Evolutionary conservation across 1,140 invertebrate species (phyloP), one percentile per base, ranked within the genome.

Genomic region (Cotesia glomerata): DNA sequence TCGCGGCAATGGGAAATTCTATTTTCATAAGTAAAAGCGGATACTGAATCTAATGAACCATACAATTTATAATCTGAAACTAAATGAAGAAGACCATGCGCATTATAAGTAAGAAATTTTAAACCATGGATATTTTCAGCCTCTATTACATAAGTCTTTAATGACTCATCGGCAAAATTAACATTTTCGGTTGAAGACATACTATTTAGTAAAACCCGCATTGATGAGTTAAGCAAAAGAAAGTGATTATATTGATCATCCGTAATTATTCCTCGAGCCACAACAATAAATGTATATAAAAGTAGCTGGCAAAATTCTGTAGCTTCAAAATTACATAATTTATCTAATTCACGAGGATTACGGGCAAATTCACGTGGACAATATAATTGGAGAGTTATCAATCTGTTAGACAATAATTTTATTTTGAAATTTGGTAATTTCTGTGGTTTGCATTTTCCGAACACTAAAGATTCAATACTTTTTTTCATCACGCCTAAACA

Each of bases 11-110:
- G 65, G 32, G 79, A 52, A 68, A 88, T 73, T 75, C 79, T 80
- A 75, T 84, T 87, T 82, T 89, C 85, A 83, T 85, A 87, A 9
- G 75, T 70, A 77, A 88, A 89, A 7, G 85, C 78, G 61, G 80
- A 83, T 67, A 80, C 81, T 26, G 74, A 78, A 75, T 89, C 84
- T 4, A 88, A 74, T 35, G 72, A 18, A 0, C 82, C 84, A 79
- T 81, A 85, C 5, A 73, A 76, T 75, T 74, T 70, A 32, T 78
- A 82, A 79, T 88, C 86, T 69, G 82, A 76, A 34, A 78, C 71
- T 14, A 88, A 63, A 75, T 89, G 87, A 18, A 83, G 52, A 0
- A 81, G 45, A 11, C 67, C 73, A 75, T 79, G 78, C 2, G 75
- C 49, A 74, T 82, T 82, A 39, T 79, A 75, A 0, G 79, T 79